Evolutionary conservation across 2,113 vertebrate genomes (phyloP).

Genomic region (Mesitornis unicolor): DNA sequence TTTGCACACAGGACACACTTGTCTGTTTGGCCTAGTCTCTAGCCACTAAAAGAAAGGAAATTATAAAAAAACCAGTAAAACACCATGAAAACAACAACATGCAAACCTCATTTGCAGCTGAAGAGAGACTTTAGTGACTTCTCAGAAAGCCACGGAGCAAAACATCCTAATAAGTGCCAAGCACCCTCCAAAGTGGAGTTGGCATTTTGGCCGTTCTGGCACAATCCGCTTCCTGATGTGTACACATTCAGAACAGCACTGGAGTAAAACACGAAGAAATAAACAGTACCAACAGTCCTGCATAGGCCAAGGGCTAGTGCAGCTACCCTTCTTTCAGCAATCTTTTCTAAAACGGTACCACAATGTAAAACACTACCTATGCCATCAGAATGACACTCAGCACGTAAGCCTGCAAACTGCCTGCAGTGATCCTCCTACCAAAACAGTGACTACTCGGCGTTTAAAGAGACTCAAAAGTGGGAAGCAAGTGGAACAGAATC

Average conservation of each 20-base stretch:
- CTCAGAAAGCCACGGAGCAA: not conserved
- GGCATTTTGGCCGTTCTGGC: not conserved
- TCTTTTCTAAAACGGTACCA: not conserved
- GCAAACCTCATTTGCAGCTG: not conserved
- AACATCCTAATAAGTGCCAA: not conserved
- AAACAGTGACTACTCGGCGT: not conserved
- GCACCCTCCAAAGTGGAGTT: not conserved
- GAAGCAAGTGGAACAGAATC: not conserved
- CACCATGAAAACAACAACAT: not conserved
- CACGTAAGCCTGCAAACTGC: not conserved
- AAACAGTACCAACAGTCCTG: not conserved
- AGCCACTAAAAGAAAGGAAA: slow-evolving; percentile 84
- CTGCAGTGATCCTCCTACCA: not conserved
- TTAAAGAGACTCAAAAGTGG: not conserved
- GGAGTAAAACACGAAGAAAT: not conserved
- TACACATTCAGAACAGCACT: not conserved
- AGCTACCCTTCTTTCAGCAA: not conserved
- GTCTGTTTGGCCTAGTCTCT: slow-evolving; percentile 95
- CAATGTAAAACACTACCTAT: not conserved
- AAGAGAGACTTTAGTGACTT: not conserved
- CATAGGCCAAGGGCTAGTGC: not conserved
- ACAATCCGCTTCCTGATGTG: not conserved
- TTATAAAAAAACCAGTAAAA: not conserved
- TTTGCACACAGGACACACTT: slow-evolving; percentile 98
- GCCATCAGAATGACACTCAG: not conserved